Evolutionary conservation across 2,888 invertebrate species (phyloP), one percentile per base, ranked within the genome.

Genomic region (Megaustenia siamemsis): DNA sequence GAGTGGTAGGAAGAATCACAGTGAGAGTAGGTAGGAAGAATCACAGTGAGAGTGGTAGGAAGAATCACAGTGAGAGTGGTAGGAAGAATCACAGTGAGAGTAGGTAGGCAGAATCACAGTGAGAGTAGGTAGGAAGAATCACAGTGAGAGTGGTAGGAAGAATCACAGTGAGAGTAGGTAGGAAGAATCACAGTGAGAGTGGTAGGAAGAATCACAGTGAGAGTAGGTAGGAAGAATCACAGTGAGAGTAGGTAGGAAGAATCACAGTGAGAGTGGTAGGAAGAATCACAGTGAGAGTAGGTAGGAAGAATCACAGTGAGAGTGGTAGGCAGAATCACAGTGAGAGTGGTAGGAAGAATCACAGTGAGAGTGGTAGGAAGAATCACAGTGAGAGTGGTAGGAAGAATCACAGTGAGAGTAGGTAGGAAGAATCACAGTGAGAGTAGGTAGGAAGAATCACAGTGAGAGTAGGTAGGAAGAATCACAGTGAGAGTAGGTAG

Each of bases 61-160:
- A n/a, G n/a, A n/a, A n/a, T n/a, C n/a, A n/a, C n/a, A n/a, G n/a
- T n/a, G n/a, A n/a, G n/a, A n/a, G n/a, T n/a, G n/a, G n/a, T n/a
- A n/a, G n/a, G n/a, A n/a, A n/a, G n/a, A n/a, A n/a, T n/a, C n/a
- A n/a, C n/a, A n/a, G n/a, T n/a, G n/a, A n/a, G n/a, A n/a, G n/a
- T n/a, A n/a, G n/a, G n/a, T n/a, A n/a, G n/a, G n/a, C n/a, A n/a
- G n/a, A n/a, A n/a, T n/a, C n/a, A n/a, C n/a, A n/a, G n/a, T n/a
- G n/a, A n/a, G n/a, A n/a, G n/a, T n/a, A n/a, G n/a, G n/a, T n/a
- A n/a, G n/a, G n/a, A n/a, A n/a, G n/a, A n/a, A 4, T 53, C 28
- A 53, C 12, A 76, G 56, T 43, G 12, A 76, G 76, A 76, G 6
- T 53, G 32, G 32, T 28, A 76, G 49, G n/a, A 35, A 56, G 76